These are phyloP conservation scores for Pungitius pungitius DNA, from an alignment of 2,113 vertebrate genomes.

Conservation along the genomic window DNA sequence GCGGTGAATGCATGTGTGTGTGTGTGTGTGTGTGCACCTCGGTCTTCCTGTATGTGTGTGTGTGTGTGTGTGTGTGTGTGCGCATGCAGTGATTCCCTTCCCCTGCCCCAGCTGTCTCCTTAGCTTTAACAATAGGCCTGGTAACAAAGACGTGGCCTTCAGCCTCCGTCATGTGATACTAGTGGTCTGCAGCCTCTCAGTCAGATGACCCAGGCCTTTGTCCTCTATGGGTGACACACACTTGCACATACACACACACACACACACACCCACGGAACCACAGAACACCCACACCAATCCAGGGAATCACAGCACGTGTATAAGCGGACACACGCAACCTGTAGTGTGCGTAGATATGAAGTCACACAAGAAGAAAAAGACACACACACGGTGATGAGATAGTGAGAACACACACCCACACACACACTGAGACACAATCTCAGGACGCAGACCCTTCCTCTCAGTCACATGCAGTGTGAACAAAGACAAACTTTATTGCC, in stretches of 20 bases:
- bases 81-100: constrained; percentile 71
- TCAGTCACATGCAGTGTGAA: constrained; percentile 67
- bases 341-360: not conserved
- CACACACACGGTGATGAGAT: constrained; percentile 39
- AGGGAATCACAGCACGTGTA: constrained; percentile 33
- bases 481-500: constrained; percentile 67
- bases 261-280: constrained; percentile 29
- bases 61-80: constrained; percentile 42
- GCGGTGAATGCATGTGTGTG: constrained; percentile 26
- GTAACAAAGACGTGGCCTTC: constrained; percentile 79
- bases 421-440: constrained; percentile 60
- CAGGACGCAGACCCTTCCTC: constrained; percentile 77
- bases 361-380: constrained; percentile 13
- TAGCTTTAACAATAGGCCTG: constrained; percentile 77
- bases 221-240: constrained; percentile 72
- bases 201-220: constrained; percentile 78
- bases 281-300: constrained; percentile 10
- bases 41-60: constrained; percentile 37
- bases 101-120: constrained; percentile 76
- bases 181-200: constrained; percentile 73
- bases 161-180: constrained; percentile 78
- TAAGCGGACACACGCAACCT: constrained; percentile 1
- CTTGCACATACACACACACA: constrained; percentile 31
- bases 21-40: constrained; percentile 26
- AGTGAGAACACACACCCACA: constrained; percentile 37